These are phyloP conservation scores for Lycophotia porphyrea DNA, from an alignment of 2,888 invertebrate genomes.

Conservation along the genomic window DNA sequence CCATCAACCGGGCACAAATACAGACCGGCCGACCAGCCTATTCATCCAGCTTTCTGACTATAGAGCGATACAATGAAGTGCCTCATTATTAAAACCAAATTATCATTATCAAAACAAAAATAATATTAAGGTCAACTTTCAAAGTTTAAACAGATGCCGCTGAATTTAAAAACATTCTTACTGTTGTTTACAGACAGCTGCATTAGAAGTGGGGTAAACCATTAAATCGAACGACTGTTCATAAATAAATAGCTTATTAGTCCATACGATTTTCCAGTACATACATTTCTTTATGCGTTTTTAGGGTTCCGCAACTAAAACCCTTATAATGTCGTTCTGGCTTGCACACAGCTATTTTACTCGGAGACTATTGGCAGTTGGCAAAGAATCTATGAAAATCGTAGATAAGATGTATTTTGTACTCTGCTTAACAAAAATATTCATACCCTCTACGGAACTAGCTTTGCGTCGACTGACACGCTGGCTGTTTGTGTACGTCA, in stretches of 20 bases:
- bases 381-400: neutral
- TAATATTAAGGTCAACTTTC: neutral
- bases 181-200: constrained; percentile 16
- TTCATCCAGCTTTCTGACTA: neutral
- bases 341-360: neutral
- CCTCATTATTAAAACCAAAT: constrained; percentile 11
- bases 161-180: constrained; percentile 25
- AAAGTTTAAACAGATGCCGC: constrained; percentile 25
- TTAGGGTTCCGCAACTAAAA: neutral
- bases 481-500: neutral
- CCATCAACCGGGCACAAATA: neutral
- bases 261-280: constrained; percentile 14
- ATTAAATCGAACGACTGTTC: neutral
- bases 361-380: neutral
- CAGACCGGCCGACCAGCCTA: no score
- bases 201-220: neutral
- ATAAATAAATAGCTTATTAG: neutral
- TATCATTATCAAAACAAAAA: constrained; percentile 2
- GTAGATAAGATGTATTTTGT: no score
- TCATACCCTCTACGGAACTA: no score
- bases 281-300: neutral
- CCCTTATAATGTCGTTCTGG: no score
- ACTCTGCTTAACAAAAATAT: no score
- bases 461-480: no score
- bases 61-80: neutral